A percentile compares a stretch with the other conserved stretches of the same genome.
Conservation (phyloP, 2,888 invertebrate species). For the Stenodema calcarata region DNA sequence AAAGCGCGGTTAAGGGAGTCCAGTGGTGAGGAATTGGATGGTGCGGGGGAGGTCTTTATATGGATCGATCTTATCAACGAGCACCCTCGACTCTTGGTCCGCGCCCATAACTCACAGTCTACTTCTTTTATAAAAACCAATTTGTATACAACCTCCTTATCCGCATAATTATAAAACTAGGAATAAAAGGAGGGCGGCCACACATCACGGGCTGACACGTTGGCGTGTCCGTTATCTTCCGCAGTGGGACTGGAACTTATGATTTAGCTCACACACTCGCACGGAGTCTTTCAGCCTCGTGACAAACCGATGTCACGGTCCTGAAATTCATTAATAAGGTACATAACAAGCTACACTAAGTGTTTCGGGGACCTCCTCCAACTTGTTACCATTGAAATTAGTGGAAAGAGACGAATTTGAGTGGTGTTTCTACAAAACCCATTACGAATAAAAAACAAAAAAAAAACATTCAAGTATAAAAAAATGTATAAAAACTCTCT, state of each 20-base stretch:
- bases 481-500: too few relatives aligned
- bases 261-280: conserved; percentile 37
- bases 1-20: neutral
- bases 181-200: conserved; percentile 41
- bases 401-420: too few relatives aligned
- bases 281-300: neutral
- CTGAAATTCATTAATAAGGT: neutral
- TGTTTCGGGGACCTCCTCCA: neutral
- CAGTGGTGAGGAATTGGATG: neutral
- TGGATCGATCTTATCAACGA: conserved; percentile 41
- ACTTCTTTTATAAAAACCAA: conserved; percentile 49
- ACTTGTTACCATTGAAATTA: too few relatives aligned
- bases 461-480: too few relatives aligned
- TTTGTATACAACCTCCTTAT: conserved; percentile 51
- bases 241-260: conserved; percentile 29
- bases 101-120: conserved; percentile 38
- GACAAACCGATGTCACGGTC: neutral
- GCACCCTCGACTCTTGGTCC: conserved; percentile 13
- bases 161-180: conserved; percentile 50
- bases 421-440: too few relatives aligned
- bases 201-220: conserved; percentile 49
- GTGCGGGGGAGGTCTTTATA: conserved; percentile 5
- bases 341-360: neutral
- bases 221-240: conserved; percentile 38
- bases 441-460: too few relatives aligned